Percentiles rank a stretch among this genome's conserved stretches.
Evolutionary conservation across 1,140 invertebrate genomes (phyloP).

Genomic region (Bombus waltoni): DNA sequence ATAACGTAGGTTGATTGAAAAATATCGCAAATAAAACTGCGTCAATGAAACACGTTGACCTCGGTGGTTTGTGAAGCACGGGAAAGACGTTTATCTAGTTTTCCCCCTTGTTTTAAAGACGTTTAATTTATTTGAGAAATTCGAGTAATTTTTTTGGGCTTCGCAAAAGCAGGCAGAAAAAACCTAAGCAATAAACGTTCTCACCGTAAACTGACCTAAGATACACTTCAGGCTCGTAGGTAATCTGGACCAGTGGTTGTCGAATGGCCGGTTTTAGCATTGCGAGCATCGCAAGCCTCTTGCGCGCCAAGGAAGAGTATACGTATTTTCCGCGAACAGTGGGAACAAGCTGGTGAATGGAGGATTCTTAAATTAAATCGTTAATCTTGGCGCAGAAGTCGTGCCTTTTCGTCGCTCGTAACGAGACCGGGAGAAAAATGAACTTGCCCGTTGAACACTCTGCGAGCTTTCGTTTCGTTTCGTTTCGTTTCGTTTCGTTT

Average conservation of each 20-base stretch:
- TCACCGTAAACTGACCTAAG: background rate
- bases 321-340: constrained; percentile 32
- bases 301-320: background rate
- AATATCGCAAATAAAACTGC: too few species aligned
- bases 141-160: background rate
- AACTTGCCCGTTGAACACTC: background rate
- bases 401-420: constrained; percentile 32
- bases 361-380: constrained; percentile 73
- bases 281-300: background rate
- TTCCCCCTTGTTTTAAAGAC: too few species aligned
- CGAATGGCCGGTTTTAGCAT: background rate
- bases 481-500: background rate
- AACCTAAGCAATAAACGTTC: background rate
- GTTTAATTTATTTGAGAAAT: background rate
- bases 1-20: too few species aligned
- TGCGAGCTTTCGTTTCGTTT: background rate
- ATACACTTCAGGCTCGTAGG: constrained; percentile 10
- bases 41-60: too few species aligned
- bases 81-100: too few species aligned
- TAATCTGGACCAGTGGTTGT: background rate
- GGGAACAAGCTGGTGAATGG: constrained; percentile 57
- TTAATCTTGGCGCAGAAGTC: constrained; percentile 25
- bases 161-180: background rate
- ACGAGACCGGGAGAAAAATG: constrained; percentile 9
- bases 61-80: too few species aligned